Percentiles rank a stretch among this genome's conserved stretches.
These are phyloP conservation scores for Hucho hucho DNA, from an alignment of 2,113 vertebrate genomes.

Conservation along the genomic window DNA sequence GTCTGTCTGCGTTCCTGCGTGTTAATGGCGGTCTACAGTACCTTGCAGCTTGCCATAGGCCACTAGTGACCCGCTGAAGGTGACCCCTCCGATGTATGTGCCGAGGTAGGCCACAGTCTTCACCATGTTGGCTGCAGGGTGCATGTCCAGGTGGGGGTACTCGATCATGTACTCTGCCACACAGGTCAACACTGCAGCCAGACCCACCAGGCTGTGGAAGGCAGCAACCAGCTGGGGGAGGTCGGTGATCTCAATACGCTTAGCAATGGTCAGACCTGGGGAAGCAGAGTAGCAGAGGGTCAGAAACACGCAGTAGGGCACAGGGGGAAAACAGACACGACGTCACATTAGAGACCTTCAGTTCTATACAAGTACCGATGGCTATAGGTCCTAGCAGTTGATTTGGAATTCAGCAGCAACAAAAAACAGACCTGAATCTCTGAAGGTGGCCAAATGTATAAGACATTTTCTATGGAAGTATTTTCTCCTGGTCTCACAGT, in stretches of 20 bases:
- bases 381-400: too few species aligned
- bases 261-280: conserved; percentile 78
- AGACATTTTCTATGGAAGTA: too few species aligned
- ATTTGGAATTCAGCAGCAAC: too few species aligned
- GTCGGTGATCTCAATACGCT: conserved; percentile 79
- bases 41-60: conserved; percentile 74
- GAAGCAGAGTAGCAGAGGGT: background rate
- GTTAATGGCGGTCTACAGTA: conserved; percentile 20
- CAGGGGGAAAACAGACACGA: background rate
- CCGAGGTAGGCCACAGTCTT: conserved; percentile 73
- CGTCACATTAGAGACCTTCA: background rate
- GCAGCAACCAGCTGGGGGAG: conserved; percentile 78
- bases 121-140: conserved; percentile 66
- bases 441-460: too few species aligned
- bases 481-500: background rate
- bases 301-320: too few species aligned
- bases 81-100: conserved; percentile 73
- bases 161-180: conserved; percentile 73
- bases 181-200: conserved; percentile 74
- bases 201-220: conserved; percentile 79
- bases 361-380: too few species aligned
- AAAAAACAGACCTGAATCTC: too few species aligned
- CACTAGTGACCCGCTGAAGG: conserved; percentile 76
- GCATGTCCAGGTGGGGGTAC: conserved; percentile 71
- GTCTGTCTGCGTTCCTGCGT: background rate